Conservation (phyloP, 2,113 vertebrate species). For the Proteles cristata region DNA sequence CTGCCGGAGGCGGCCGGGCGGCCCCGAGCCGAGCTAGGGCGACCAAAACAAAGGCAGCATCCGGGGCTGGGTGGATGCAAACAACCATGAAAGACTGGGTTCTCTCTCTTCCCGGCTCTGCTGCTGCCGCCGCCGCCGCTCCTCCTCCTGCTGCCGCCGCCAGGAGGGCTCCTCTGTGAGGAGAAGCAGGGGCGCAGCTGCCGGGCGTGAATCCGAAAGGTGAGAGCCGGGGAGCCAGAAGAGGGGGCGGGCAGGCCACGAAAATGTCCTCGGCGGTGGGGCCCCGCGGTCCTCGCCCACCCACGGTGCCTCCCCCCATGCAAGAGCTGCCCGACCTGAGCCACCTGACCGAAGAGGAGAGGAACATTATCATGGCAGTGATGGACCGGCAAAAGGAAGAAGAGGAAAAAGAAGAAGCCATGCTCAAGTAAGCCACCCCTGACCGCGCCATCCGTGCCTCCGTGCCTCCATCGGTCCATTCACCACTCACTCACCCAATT, state of each 20-base stretch:
- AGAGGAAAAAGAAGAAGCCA: conserved; percentile 98
- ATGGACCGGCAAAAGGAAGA: conserved; percentile 99
- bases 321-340: conserved; percentile 97
- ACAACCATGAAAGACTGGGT: conserved; percentile 90
- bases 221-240: conserved; percentile 84
- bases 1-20: conserved; percentile 84
- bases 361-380: conserved; percentile 98
- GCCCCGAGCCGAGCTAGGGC: conserved; percentile 76
- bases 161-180: conserved; percentile 90
- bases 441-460: conserved; percentile 71
- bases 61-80: conserved; percentile 86
- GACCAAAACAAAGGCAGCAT: conserved; percentile 83
- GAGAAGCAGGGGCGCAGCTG: conserved; percentile 85
- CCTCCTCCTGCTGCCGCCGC: conserved; percentile 85
- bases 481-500: conserved; percentile 42
- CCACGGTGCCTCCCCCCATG: conserved; percentile 94
- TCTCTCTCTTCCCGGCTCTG: conserved; percentile 83
- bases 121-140: conserved; percentile 79
- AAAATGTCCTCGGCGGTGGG: conserved; percentile 95
- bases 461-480: conserved; percentile 59
- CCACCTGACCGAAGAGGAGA: conserved; percentile 99
- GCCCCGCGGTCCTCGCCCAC: conserved; percentile 96
- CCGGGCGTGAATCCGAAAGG: conserved; percentile 82
- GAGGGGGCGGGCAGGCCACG: conserved; percentile 75
- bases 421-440: conserved; percentile 95